Evolutionary conservation across 2,888 invertebrate genomes (phyloP), one percentile per base, ranked within the genome.

Genomic region (Nebria brevicollis): DNA sequence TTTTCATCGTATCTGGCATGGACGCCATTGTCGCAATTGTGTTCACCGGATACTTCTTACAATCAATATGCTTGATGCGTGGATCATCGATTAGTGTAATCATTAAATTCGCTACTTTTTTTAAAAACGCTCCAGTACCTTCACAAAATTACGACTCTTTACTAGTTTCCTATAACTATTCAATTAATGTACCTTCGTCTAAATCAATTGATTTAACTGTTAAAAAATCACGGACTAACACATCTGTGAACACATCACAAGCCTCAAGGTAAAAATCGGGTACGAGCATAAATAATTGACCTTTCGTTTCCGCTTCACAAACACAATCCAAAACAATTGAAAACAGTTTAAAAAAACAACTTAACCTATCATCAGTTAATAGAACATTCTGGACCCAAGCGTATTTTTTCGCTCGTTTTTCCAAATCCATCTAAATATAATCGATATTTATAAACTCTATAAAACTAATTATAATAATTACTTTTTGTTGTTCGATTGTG

Each of bases 1-100:
- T 93, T 72, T 92, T 90, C 86, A 96, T 92, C 0, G 95, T 95
- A 2, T 91, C 87, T 0, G 93, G 92, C 87, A 94, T 94, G 42
- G 95, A 95, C 3, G 95, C 94, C 83, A 95, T 94, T 0, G 94
- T 94, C 0, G 95, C 95, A 75, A 96, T 87, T 0, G 95, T 94
- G 86, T 96, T 94, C 0, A 95, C 92, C 15, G 96, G 87, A 0
- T 94, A 94, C 85, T 96, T 96, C 82, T 95, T 81, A 64, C 75
- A 75, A 41, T 81, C 81, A 72, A 81, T 81, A 15, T 81, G 81
- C 25, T 70, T 81, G 5, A 81, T 75, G 72, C 81, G 68, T 2
- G 43, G 34, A 70, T 81, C 81, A 6, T 72, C 75, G 20, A 70
- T n/a, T 8, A 81, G 41, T 20, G 7, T 43, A 10, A 81, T 72